A percentile compares a stretch with the other conserved stretches of the same genome.
Conservation (phyloP, 1,140 invertebrate genomes). For the Halesus radiatus region DNA sequence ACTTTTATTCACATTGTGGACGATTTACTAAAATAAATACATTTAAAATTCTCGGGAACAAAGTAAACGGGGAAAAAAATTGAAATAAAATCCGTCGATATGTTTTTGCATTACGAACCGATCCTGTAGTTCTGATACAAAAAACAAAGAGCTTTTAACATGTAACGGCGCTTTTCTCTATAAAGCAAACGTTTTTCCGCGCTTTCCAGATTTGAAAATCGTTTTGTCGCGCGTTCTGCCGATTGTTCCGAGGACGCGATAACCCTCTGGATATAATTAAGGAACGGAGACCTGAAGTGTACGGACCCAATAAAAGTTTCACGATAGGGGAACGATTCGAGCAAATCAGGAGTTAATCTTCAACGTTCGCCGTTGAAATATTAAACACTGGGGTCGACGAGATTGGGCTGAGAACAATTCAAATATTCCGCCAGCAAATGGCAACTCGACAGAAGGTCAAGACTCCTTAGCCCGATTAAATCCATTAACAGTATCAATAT, state of each 20-base stretch:
- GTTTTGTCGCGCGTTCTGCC: background rate
- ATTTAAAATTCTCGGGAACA: too few relatives aligned
- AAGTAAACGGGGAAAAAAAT: too few relatives aligned
- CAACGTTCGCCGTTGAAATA: constrained; percentile 35
- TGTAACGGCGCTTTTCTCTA: too few relatives aligned
- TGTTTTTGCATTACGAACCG: too few relatives aligned
- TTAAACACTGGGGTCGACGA: constrained; percentile 8
- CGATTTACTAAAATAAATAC: too few relatives aligned
- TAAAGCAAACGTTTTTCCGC: too few relatives aligned
- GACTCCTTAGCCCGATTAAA: background rate
- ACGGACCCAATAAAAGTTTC: constrained; percentile 45
- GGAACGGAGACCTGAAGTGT: background rate
- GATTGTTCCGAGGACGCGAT: constrained; percentile 16
- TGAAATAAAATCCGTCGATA: too few relatives aligned
- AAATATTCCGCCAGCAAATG: background rate
- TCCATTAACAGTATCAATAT: background rate
- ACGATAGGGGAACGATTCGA: constrained; percentile 30
- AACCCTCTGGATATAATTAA: background rate
- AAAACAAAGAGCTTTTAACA: too few relatives aligned
- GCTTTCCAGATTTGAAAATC: background rate
- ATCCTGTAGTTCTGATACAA: too few relatives aligned
- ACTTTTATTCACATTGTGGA: too few relatives aligned
- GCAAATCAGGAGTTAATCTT: constrained; percentile 48
- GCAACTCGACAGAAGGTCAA: background rate
- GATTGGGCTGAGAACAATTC: background rate